Percentiles rank a stretch among this genome's conserved stretches.
phyloP scores from a whole-genome alignment of 1,140 invertebrate species.

The Drosophila mojavensis region DNA sequence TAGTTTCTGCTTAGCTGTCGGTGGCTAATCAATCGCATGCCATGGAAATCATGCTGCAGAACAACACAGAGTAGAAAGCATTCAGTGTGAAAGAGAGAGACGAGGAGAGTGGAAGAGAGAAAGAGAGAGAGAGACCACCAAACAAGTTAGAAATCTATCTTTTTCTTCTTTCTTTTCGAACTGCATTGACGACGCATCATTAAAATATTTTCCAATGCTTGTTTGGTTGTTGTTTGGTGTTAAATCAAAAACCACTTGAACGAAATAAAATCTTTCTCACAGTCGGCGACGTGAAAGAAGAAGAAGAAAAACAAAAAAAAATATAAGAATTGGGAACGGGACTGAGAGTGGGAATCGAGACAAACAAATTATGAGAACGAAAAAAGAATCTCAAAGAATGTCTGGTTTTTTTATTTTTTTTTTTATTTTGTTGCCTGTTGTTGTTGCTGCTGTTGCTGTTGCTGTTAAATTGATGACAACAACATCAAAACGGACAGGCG shows the following conservation, averaged over 20 bases:
- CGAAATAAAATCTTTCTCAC: constrained; percentile 82
- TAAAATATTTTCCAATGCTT: constrained; percentile 77
- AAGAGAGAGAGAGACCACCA: constrained; percentile 53
- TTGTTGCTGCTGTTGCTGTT: constrained; percentile 56
- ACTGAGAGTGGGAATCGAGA: constrained; percentile 37
- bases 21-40: constrained; percentile 68
- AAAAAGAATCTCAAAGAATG: constrained; percentile 67
- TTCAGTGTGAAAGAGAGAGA: constrained; percentile 14
- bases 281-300: constrained; percentile 57
- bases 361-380: constrained; percentile 80
- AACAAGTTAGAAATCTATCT: constrained; percentile 77
- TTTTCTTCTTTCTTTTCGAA: constrained; percentile 60
- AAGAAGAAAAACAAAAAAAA: background rate
- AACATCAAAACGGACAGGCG: constrained; percentile 76
- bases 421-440: constrained; percentile 23
- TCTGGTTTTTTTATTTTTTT: constrained; percentile 55
- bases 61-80: constrained; percentile 15
- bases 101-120: too few relatives aligned
- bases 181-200: constrained; percentile 77
- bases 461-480: constrained; percentile 77
- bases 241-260: constrained; percentile 82
- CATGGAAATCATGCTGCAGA: constrained; percentile 52
- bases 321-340: constrained; percentile 53
- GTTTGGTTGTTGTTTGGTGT: constrained; percentile 64
- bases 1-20: constrained; percentile 32